Base-by-base conservation (phyloP, 2,888 invertebrate genomes). In the Sipha maydis region DNA sequence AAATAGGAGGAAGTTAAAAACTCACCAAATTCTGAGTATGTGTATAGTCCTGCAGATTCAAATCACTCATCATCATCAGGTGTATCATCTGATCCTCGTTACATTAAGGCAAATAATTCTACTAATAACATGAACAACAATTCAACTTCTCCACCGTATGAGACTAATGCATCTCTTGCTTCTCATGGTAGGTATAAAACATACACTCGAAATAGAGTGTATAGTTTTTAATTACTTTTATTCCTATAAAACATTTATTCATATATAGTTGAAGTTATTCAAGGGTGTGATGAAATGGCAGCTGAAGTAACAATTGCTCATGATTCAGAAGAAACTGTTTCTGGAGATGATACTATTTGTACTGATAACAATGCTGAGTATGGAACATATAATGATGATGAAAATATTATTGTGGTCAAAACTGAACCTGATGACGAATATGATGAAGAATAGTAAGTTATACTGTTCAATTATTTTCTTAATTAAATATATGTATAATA, bases 251-350 rank as follows among this genome's bases (percentile, higher is more conserved):
- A 71, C 79, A 28, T 73, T 79, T 86, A 79, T 79, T 86, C 31
- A 41, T 75, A 41, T 82, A 67, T 82, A 82, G 88, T 88, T 82
- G 88, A 88, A 88, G 82, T 88, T 80, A 88, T 88, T 82, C 88
- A 88, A 88, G 82, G 88, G 61, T 88, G 88, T 82, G 88, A 88
- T 88, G 88, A 88, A 88, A 88, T 88, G 88, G 88, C 88, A n/a
- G 88, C 88, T 9, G 88, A 88, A 34, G 88, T 88, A n/a, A 88
- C 82, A 67, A 88, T 88, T 75, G 88, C 88, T 76, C 82, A 88
- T 14, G 88, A 88, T 76, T 82, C 88, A 1, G 88, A 88, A 82
- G 88, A 88, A 76, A 88, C 88, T 4, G 88, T 88, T 17, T 88
- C 82, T 3, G 89, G 83, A 38, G 89, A 89, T 78, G 78, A 89